These are phyloP conservation scores for Disparrhopalites patrizii DNA, from an alignment of 2,888 invertebrate genomes.

Conservation along the genomic window DNA sequence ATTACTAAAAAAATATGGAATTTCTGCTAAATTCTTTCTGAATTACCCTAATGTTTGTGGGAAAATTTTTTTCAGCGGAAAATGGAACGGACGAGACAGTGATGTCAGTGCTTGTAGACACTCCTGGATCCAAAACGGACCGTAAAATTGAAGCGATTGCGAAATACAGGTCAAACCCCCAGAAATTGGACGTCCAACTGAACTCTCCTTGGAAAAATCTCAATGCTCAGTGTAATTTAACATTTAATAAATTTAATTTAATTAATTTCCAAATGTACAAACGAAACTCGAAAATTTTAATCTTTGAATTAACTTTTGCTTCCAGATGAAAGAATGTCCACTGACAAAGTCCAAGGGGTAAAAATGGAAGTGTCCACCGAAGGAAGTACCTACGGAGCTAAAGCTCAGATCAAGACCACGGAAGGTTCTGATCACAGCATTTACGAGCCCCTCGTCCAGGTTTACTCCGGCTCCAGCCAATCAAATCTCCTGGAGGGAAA, in stretches of 20 bases:
- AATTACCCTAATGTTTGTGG: neutral
- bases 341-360: conserved; percentile 51
- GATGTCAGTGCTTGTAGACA: conserved; percentile 53
- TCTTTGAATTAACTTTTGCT: neutral
- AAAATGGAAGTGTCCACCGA: conserved; percentile 60
- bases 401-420: conserved; percentile 62
- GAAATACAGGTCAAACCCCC: conserved; percentile 23
- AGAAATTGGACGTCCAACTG: conserved; percentile 50
- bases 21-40: neutral
- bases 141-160: conserved; percentile 54
- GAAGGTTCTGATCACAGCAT: conserved; percentile 56
- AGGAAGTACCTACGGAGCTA: conserved; percentile 60
- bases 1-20: neutral
- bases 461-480: conserved; percentile 58
- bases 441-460: conserved; percentile 68
- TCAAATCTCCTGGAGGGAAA: conserved; percentile 50
- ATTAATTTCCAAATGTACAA: neutral
- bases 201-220: conserved; percentile 63
- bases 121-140: conserved; percentile 64
- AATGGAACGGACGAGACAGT: too few relatives aligned
- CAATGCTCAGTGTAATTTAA: conserved; percentile 51
- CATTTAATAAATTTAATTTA: neutral
- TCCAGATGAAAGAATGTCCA: conserved; percentile 24
- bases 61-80: neutral
- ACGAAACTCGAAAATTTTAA: neutral